Conservation (phyloP, 2,888 invertebrate genomes). For the Eurytoma adleriae region DNA sequence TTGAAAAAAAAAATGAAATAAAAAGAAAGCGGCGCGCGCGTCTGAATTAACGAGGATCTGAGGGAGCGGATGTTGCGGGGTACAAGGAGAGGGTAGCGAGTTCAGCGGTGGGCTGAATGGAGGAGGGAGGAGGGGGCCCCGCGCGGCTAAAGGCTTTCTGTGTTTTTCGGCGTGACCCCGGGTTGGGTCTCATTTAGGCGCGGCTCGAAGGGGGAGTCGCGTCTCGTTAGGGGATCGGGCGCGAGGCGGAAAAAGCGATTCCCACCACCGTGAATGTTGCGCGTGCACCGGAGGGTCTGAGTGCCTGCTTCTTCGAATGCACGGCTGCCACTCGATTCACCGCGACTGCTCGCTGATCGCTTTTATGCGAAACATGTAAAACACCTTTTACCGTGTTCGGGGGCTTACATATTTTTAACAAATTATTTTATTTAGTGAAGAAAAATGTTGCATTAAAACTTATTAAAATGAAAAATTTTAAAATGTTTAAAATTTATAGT, state of each 20-base stretch:
- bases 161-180: neutral
- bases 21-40: neutral
- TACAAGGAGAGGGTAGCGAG: no score
- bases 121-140: no score
- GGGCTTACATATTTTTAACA: no score
- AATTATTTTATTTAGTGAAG: no score
- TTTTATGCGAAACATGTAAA: no score
- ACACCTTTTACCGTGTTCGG: no score
- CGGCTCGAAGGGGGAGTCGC: neutral
- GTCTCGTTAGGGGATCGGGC: neutral
- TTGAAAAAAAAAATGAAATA: neutral
- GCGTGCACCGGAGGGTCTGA: no score
- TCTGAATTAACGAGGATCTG: constrained; percentile 17
- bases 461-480: no score
- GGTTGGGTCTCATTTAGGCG: no score
- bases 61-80: neutral
- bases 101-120: neutral
- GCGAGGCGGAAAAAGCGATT: constrained; percentile 13
- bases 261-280: neutral
- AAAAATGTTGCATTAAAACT: no score
- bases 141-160: constrained; percentile 12
- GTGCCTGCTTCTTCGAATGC: neutral
- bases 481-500: no score
- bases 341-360: neutral
- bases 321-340: neutral